Evolutionary conservation across 2,113 vertebrate species (phyloP).

Genomic region (Mola mola): DNA sequence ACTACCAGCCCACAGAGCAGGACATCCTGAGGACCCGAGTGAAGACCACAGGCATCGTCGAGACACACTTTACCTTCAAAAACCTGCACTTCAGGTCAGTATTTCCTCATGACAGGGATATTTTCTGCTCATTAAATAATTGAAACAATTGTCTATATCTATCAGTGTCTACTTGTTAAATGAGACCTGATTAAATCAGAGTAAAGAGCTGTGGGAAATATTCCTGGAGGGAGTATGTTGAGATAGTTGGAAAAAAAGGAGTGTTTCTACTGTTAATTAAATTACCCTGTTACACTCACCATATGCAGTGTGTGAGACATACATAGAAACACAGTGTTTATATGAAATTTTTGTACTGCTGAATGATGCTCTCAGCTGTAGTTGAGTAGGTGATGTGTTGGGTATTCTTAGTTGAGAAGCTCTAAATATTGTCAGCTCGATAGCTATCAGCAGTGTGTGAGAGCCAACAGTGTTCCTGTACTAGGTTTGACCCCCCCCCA

Average conservation of each 20-base stretch:
- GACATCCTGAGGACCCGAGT: slow-evolving; percentile 85
- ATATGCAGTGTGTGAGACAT: neutral
- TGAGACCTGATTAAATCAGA: slow-evolving; percentile 59
- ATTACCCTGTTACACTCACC: neutral
- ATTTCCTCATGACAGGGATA: no score
- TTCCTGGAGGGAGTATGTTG: slow-evolving; percentile 16
- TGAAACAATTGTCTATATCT: slow-evolving; percentile 55
- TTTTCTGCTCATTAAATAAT: slow-evolving; percentile 38
- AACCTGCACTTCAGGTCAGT: slow-evolving; percentile 98
- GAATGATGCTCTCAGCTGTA: slow-evolving; percentile 2
- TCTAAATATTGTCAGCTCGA: slow-evolving; percentile 36
- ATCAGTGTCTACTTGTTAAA: slow-evolving; percentile 51
- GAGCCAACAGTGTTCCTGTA: slow-evolving; percentile 25
- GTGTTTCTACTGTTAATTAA: no score
- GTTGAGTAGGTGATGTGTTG: slow-evolving; percentile 23
- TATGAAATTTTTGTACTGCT: no score
- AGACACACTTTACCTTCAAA: slow-evolving; percentile 98
- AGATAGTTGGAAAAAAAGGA: neutral
- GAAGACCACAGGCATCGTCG: slow-evolving; percentile 99
- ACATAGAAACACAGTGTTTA: no score
- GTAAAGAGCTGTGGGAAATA: slow-evolving; percentile 39
- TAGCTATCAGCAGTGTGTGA: slow-evolving; percentile 49
- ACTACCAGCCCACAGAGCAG: slow-evolving; percentile 82
- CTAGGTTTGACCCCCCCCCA: slow-evolving; percentile 42
- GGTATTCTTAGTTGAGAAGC: slow-evolving; percentile 27